phyloP scores from a whole-genome alignment of 2,888 invertebrate species.

The Pediacus dermestoides region DNA sequence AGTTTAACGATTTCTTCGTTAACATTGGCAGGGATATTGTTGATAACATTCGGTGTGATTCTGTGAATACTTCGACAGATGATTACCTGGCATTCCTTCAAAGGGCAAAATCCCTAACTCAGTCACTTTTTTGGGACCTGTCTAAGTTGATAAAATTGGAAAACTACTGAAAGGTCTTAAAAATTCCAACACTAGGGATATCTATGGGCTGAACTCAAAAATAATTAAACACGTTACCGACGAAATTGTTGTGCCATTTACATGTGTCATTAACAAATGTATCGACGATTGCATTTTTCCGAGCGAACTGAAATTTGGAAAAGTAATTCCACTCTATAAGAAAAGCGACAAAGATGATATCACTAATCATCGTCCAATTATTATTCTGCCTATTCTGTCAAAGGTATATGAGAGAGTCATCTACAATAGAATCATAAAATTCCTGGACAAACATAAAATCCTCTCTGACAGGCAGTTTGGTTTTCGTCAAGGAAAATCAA shows the following conservation, averaged over 20 bases:
- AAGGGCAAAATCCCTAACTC: too few species aligned
- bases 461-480: constrained; percentile 1
- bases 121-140: too few species aligned
- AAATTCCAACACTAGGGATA: too few species aligned
- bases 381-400: neutral
- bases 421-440: constrained; percentile 5
- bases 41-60: too few species aligned
- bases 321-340: constrained; percentile 5
- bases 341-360: constrained; percentile 6
- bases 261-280: neutral
- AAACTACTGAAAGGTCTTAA: too few species aligned
- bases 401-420: constrained; percentile 7
- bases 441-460: constrained; percentile 5
- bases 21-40: too few species aligned
- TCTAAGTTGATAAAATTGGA: too few species aligned
- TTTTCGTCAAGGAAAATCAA: neutral
- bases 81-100: too few species aligned
- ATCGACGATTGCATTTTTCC: constrained; percentile 6
- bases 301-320: constrained; percentile 1
- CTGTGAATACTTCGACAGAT: too few species aligned
- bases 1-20: too few species aligned
- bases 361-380: constrained; percentile 6
- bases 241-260: neutral
- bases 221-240: neutral
- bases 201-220: too few species aligned